Evolutionary conservation across 2,888 invertebrate genomes (phyloP).

Genomic region (Meiosimyza decipiens): DNA sequence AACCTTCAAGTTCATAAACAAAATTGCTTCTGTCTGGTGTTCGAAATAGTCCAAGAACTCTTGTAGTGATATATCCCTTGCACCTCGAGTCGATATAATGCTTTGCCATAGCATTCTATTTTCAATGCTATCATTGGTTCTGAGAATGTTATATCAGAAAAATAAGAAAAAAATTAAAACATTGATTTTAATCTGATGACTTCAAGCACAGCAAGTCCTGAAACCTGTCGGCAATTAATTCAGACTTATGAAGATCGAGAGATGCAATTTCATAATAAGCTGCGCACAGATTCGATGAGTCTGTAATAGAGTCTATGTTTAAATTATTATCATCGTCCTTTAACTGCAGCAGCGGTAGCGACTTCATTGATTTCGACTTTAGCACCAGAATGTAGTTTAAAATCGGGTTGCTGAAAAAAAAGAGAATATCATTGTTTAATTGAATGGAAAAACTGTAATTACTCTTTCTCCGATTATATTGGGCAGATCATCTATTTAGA

Average conservation of each 20-base stretch:
- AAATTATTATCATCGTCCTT: constrained; percentile 98
- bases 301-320: constrained; percentile 99
- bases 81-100: constrained; percentile 94
- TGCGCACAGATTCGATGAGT: constrained; percentile 95
- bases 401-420: constrained; percentile 80
- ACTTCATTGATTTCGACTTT: constrained; percentile 97
- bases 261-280: constrained; percentile 95
- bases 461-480: too few relatives aligned
- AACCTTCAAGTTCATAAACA: too few relatives aligned
- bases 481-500: too few relatives aligned
- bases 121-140: constrained; percentile 91
- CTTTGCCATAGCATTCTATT: constrained; percentile 87
- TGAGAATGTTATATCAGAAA: constrained; percentile 88
- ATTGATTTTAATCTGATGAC: too few relatives aligned
- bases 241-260: constrained; percentile 92
- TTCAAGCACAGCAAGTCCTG: too few relatives aligned
- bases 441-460: too few relatives aligned
- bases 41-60: constrained; percentile 96
- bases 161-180: not conserved
- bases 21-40: constrained; percentile 74
- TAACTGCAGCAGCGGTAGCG: constrained; percentile 74
- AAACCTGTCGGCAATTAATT: constrained; percentile 88
- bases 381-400: constrained; percentile 92
- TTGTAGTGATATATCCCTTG: constrained; percentile 83
- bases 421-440: too few relatives aligned